Conservation (phyloP, 2,797 vertebrate genomes). For the Oceanodroma leucorhoa region DNA sequence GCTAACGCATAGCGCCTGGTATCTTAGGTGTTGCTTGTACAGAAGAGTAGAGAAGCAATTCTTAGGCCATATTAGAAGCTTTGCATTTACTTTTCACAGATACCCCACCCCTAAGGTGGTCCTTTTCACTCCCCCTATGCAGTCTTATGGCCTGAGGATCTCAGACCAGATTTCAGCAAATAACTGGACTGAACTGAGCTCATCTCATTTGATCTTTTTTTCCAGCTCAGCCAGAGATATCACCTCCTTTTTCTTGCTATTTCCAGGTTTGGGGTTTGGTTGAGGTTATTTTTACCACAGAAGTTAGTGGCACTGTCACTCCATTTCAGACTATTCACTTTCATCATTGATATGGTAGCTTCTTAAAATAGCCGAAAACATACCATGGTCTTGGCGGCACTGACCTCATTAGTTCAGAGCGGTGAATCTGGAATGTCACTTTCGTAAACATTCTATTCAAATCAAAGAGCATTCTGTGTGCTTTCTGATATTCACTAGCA, state of each 20-base stretch:
- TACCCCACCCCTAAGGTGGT: neutral
- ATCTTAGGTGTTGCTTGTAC: neutral
- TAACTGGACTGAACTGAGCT: neutral
- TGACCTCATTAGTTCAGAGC: neutral
- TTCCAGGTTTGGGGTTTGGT: neutral
- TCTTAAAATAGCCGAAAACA: neutral
- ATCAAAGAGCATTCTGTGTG: neutral
- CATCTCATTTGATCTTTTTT: neutral
- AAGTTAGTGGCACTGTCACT: neutral
- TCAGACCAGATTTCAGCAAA: neutral
- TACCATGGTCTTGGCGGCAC: neutral
- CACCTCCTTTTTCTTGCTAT: neutral
- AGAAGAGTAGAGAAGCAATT: neutral
- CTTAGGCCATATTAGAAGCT: neutral
- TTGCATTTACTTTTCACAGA: neutral
- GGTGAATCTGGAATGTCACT: neutral
- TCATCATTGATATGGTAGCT: neutral
- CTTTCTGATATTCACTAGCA: neutral
- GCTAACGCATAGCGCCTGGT: neutral
- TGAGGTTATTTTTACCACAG: neutral
- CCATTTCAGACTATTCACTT: neutral
- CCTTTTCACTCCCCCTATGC: neutral
- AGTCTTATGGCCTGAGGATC: accelerated
- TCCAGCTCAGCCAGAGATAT: neutral
- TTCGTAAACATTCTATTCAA: neutral